These are phyloP conservation scores for Pediacus dermestoides DNA, from an alignment of 2,888 invertebrate species.

Conservation along the genomic window DNA sequence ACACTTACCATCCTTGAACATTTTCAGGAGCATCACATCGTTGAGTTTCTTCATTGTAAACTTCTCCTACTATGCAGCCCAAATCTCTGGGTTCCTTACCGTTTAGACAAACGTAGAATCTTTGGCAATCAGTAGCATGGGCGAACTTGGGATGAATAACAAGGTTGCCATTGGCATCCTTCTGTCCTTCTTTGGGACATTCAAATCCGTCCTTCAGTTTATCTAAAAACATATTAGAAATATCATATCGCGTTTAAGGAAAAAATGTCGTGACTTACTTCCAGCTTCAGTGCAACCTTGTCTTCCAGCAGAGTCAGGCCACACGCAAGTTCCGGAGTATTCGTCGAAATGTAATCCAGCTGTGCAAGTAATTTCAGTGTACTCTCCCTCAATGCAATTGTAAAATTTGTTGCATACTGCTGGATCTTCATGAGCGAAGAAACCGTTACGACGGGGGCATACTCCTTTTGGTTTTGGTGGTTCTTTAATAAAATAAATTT, in stretches of 20 bases:
- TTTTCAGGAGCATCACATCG: constrained; percentile 88
- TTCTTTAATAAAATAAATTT: too few species aligned
- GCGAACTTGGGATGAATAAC: constrained; percentile 82
- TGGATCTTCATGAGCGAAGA: constrained; percentile 85
- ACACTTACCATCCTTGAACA: constrained; percentile 76
- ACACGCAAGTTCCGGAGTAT: constrained; percentile 83
- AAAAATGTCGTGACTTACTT: constrained; percentile 49
- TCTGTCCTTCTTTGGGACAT: constrained; percentile 69
- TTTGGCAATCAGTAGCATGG: constrained; percentile 84
- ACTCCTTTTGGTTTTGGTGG: constrained; percentile 66
- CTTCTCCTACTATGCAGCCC: constrained; percentile 81
- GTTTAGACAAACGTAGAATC: constrained; percentile 87
- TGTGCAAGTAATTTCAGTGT: constrained; percentile 78
- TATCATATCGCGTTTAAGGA: too few species aligned
- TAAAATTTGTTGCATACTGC: constrained; percentile 79
- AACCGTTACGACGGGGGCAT: constrained; percentile 84
- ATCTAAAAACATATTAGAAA: too few species aligned
- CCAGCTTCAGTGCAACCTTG: constrained; percentile 60
- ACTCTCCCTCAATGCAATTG: constrained; percentile 85
- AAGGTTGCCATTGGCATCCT: constrained; percentile 65
- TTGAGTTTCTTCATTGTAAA: constrained; percentile 83
- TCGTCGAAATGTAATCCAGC: constrained; percentile 87
- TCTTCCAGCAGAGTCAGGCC: constrained; percentile 79
- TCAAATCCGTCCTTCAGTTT: constrained; percentile 79
- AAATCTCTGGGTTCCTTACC: constrained; percentile 83